phyloP scores from a whole-genome alignment of 37 sponge, comb jelly and placozoan genomes.

The Chondrosia reniformis region DNA sequence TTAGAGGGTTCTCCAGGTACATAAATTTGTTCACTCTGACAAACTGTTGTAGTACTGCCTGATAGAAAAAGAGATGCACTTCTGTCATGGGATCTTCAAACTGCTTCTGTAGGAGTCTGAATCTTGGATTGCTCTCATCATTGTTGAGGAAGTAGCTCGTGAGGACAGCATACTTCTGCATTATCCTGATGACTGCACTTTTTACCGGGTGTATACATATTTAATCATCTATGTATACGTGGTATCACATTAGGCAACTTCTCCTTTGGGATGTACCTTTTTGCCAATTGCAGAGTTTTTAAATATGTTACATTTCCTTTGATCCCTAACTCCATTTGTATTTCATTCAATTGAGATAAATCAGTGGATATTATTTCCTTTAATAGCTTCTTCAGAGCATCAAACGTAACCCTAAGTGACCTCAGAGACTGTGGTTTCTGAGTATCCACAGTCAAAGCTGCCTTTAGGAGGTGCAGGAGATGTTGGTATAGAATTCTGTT shows the following conservation, averaged over 20 bases:
- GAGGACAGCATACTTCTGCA: conserved; percentile 7
- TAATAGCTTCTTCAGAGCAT: too few relatives aligned
- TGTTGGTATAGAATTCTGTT: too few relatives aligned
- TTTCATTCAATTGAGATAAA: too few relatives aligned
- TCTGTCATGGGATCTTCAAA: conserved; percentile 22
- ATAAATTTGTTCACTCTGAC: conserved; percentile 12
- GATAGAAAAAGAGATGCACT: conserved; percentile 39
- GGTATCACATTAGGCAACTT: conserved; percentile 14
- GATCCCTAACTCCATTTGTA: too few relatives aligned
- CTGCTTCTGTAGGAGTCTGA: not conserved
- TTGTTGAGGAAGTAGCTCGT: conserved; percentile 25
- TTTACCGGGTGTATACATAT: conserved; percentile 23
- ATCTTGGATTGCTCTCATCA: conserved; percentile 19
- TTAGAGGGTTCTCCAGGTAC: conserved; percentile 7
- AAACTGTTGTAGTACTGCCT: conserved; percentile 27
- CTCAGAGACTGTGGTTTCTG: too few relatives aligned
- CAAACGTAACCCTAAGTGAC: too few relatives aligned
- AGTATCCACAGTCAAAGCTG: too few relatives aligned
- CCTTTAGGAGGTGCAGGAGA: too few relatives aligned
- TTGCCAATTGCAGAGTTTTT: too few relatives aligned
- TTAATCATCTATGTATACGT: conserved; percentile 13
- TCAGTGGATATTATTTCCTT: too few relatives aligned
- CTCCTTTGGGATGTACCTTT: too few relatives aligned
- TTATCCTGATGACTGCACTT: conserved; percentile 2
- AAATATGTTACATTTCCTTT: too few relatives aligned